These are phyloP conservation scores for Dorcus parallelipipedus DNA, from an alignment of 2,888 invertebrate species.

Conservation along the genomic window DNA sequence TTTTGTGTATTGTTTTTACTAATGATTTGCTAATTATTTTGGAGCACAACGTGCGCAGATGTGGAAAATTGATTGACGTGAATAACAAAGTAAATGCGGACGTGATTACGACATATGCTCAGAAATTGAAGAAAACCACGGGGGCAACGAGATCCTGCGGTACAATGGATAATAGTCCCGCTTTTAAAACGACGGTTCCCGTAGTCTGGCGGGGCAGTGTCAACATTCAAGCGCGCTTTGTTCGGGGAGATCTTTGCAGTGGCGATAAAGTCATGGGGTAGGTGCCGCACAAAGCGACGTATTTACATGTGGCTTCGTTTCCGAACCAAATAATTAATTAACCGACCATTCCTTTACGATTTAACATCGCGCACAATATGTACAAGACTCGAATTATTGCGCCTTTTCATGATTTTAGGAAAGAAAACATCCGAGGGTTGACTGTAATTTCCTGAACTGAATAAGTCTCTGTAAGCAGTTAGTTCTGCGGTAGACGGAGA, in stretches of 20 bases:
- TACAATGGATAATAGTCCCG: constrained; percentile 30
- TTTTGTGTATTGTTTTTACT: too few relatives aligned
- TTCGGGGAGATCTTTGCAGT: neutral
- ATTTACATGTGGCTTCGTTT: too few relatives aligned
- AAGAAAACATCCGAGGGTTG: constrained; percentile 9
- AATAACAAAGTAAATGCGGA: constrained; percentile 21
- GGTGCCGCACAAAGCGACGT: neutral
- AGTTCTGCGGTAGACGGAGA: constrained; percentile 8
- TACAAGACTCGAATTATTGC: too few relatives aligned
- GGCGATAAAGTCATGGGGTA: neutral
- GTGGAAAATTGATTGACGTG: neutral
- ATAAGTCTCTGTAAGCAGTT: constrained; percentile 9
- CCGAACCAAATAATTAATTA: too few relatives aligned
- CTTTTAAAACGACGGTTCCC: constrained; percentile 20
- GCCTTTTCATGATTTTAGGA: neutral
- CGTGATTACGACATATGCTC: constrained; percentile 34
- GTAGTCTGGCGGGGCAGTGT: constrained; percentile 3
- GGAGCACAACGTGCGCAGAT: neutral
- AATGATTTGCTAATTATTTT: too few relatives aligned
- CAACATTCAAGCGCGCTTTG: neutral
- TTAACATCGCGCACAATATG: too few relatives aligned
- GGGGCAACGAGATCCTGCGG: constrained; percentile 31
- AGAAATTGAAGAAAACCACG: constrained; percentile 31
- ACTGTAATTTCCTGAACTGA: constrained; percentile 14
- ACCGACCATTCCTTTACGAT: too few relatives aligned